A percentile compares a stretch with the other conserved stretches of the same genome.
These are phyloP conservation scores for Cyphomyrus plagiostoma DNA, from an alignment of 2,113 vertebrate species.

Conservation along the genomic window DNA sequence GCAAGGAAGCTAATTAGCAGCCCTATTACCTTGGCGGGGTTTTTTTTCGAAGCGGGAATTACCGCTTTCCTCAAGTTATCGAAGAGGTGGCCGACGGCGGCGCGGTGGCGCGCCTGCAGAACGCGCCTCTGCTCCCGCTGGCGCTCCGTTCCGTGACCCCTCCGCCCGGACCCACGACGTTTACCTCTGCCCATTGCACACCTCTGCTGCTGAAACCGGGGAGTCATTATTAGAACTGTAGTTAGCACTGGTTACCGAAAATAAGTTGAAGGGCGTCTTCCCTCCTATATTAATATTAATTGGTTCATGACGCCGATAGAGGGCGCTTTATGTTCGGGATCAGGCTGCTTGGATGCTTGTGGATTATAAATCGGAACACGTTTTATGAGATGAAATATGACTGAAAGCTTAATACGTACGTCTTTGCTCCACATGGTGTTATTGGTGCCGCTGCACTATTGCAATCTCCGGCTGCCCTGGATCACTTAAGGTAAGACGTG, in stretches of 20 bases:
- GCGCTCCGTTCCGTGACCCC: conserved; percentile 20
- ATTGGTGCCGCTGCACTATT: not conserved
- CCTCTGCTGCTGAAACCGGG: not conserved
- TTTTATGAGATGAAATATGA: not conserved
- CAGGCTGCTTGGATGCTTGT: not conserved
- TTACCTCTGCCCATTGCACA: not conserved
- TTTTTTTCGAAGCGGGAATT: conserved; percentile 47
- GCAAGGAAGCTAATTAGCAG: not conserved
- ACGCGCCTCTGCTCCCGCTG: conserved; percentile 43
- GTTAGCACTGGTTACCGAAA: not conserved
- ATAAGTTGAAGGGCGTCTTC: not conserved
- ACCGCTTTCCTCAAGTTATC: conserved; percentile 48
- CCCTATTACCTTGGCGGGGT: conserved; percentile 59
- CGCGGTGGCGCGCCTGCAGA: conserved; percentile 51
- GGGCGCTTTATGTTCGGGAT: not conserved
- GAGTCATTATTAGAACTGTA: not conserved
- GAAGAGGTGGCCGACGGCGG: conserved; percentile 55
- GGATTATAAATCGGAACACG: not conserved
- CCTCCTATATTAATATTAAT: not conserved
- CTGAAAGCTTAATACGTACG: not conserved
- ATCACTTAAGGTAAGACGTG: not conserved
- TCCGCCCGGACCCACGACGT: not conserved
- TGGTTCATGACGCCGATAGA: not conserved
- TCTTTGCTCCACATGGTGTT: not conserved
- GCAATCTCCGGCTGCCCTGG: not conserved